Evolutionary conservation across 2,888 invertebrate genomes (phyloP).

Genomic region (Leptopilina syphax): DNA sequence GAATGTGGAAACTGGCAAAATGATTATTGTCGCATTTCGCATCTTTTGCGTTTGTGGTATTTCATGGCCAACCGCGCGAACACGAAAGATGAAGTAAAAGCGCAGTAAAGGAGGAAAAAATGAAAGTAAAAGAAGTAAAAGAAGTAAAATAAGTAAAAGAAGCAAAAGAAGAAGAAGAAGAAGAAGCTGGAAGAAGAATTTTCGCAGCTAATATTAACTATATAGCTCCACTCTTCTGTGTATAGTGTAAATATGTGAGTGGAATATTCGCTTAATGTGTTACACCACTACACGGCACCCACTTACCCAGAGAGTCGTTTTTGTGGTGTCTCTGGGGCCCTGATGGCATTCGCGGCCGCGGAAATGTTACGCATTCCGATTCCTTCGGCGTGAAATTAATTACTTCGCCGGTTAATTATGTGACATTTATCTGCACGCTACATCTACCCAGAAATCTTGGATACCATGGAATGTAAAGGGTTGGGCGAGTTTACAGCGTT

Average conservation of each 20-base stretch:
- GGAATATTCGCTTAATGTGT: slow-evolving; percentile 45
- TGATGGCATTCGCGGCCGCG: slow-evolving; percentile 52
- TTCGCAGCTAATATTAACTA: slow-evolving; percentile 31
- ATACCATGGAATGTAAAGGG: slow-evolving; percentile 62
- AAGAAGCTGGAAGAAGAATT: slow-evolving; percentile 37
- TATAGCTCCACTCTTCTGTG: too few relatives aligned
- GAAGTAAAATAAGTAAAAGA: too few relatives aligned
- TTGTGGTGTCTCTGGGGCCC: slow-evolving; percentile 45
- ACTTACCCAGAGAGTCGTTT: slow-evolving; percentile 54
- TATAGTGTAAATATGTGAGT: slow-evolving; percentile 12
- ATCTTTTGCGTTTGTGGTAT: slow-evolving; percentile 4
- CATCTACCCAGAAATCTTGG: slow-evolving; percentile 69
- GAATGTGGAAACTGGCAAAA: slow-evolving; percentile 9
- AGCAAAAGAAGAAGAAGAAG: too few relatives aligned
- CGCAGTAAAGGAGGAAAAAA: too few relatives aligned
- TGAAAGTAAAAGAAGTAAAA: too few relatives aligned
- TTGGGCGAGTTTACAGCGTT: slow-evolving; percentile 25
- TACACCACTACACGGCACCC: slow-evolving; percentile 57
- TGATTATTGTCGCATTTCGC: slow-evolving; percentile 18
- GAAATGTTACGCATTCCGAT: slow-evolving; percentile 68
- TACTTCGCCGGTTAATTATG: slow-evolving; percentile 71
- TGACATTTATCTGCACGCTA: slow-evolving; percentile 71
- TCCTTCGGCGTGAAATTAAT: slow-evolving; percentile 71
- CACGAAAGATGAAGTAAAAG: too few relatives aligned
- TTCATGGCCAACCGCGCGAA: slow-evolving; percentile 24